Evolutionary conservation across 2,888 invertebrate genomes (phyloP).

Genomic region (Siphlonurus alternatus): DNA sequence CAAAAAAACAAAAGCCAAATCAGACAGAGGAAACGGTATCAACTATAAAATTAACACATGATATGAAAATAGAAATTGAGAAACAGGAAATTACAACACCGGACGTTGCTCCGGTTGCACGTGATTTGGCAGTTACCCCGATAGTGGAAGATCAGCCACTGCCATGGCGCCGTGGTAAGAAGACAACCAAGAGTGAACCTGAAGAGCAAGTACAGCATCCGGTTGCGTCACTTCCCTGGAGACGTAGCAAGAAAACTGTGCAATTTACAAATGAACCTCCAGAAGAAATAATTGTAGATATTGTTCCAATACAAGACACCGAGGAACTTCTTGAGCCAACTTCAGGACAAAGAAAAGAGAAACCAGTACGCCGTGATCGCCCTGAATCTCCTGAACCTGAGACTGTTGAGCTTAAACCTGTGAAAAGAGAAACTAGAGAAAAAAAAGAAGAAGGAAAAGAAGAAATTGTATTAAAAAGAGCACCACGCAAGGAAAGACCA

Average conservation of each 20-base stretch:
- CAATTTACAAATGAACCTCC: constrained; percentile 18
- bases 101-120: too few relatives aligned
- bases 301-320: constrained; percentile 34
- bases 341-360: too few relatives aligned
- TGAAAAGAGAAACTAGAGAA: constrained; percentile 6
- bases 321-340: constrained; percentile 23
- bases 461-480: not conserved
- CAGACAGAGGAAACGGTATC: constrained; percentile 22
- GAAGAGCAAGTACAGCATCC: constrained; percentile 5
- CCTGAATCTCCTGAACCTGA: constrained; percentile 17
- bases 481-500: constrained; percentile 7
- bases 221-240: constrained; percentile 4
- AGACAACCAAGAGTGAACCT: constrained; percentile 4
- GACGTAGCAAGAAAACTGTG: constrained; percentile 19
- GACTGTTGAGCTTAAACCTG: constrained; percentile 7
- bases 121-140: too few relatives aligned
- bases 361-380: too few relatives aligned
- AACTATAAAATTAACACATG: too few relatives aligned
- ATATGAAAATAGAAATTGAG: constrained; percentile 14
- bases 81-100: constrained; percentile 18
- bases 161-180: constrained; percentile 13
- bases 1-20: too few relatives aligned
- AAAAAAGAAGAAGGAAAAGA: constrained; percentile 3
- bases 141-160: constrained; percentile 7
- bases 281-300: constrained; percentile 13